Evolutionary conservation across 2,797 vertebrate species (phyloP).

Genomic region (Cyprinodon diabolis): DNA sequence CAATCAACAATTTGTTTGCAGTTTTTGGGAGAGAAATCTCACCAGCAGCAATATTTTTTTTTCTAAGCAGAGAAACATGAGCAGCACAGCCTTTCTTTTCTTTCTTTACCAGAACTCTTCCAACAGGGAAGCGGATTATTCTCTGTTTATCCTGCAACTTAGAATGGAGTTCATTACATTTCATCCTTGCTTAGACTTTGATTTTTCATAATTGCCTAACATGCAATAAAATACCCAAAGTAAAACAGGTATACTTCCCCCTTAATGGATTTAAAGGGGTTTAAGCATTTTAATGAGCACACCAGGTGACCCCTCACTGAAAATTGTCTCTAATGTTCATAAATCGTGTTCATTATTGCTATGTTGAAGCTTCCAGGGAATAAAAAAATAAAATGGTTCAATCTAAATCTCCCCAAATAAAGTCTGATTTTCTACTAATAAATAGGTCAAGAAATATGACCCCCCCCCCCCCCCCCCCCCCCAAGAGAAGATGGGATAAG

Average conservation of each 20-base stretch:
- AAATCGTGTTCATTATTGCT: too few relatives aligned
- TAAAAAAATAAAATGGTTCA: too few relatives aligned
- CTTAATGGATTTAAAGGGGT: background rate
- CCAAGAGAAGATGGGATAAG: background rate
- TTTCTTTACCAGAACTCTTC: background rate
- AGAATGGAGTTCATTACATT: background rate
- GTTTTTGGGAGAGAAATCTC: slow-evolving; percentile 22
- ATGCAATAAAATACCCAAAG: background rate
- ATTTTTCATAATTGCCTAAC: background rate
- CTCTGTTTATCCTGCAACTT: background rate
- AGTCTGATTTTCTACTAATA: background rate
- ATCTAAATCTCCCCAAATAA: background rate
- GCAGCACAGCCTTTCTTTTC: background rate
- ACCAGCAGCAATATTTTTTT: slow-evolving; percentile 39
- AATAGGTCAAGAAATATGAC: background rate
- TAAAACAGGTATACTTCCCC: background rate
- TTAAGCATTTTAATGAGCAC: background rate
- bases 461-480: slow-evolving; percentile 1
- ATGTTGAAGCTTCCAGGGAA: too few relatives aligned
- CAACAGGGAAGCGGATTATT: background rate
- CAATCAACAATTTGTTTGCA: slow-evolving; percentile 54
- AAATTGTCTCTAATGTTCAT: too few relatives aligned
- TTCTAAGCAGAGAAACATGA: slow-evolving; percentile 16
- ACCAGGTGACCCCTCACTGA: background rate
- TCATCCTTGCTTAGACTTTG: background rate